Evolutionary conservation across 2,113 vertebrate genomes (phyloP).

Genomic region (Oxyruncus cristatus): DNA sequence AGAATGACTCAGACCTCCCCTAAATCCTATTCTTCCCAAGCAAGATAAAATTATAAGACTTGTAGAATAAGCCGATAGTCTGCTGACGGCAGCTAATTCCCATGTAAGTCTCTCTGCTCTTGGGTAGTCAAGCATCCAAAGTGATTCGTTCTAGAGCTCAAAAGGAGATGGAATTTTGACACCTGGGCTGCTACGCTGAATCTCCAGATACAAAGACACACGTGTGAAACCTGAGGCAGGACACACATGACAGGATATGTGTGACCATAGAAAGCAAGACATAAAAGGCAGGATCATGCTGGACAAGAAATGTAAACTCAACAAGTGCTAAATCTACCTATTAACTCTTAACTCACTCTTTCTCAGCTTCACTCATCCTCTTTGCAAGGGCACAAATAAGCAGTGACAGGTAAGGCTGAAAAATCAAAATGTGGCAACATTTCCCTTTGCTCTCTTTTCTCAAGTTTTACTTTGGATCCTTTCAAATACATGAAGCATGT

Average conservation of each 20-base stretch:
- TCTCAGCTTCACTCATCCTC: neutral
- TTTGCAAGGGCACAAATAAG: neutral
- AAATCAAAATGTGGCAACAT: neutral
- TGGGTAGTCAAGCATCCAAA: constrained; percentile 38
- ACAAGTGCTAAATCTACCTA: neutral
- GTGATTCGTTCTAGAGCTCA: constrained; percentile 34
- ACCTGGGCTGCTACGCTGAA: neutral
- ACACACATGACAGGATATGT: neutral
- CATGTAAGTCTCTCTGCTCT: neutral
- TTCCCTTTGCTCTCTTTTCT: neutral
- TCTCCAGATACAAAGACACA: neutral
- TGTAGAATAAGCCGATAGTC: neutral
- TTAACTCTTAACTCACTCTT: neutral
- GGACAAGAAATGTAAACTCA: neutral
- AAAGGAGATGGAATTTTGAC: neutral
- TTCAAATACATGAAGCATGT: neutral
- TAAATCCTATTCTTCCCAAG: constrained; percentile 27
- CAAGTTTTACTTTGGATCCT: neutral
- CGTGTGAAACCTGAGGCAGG: neutral
- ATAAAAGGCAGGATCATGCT: neutral
- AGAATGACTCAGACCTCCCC: neutral
- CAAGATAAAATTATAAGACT: constrained; percentile 47
- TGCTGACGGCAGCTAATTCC: constrained; percentile 22
- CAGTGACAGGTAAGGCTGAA: neutral
- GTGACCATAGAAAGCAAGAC: neutral